Percentiles rank a stretch among this genome's conserved stretches.
These are phyloP conservation scores for Falco peregrinus DNA, from an alignment of 2,797 vertebrate genomes.

Conservation along the genomic window DNA sequence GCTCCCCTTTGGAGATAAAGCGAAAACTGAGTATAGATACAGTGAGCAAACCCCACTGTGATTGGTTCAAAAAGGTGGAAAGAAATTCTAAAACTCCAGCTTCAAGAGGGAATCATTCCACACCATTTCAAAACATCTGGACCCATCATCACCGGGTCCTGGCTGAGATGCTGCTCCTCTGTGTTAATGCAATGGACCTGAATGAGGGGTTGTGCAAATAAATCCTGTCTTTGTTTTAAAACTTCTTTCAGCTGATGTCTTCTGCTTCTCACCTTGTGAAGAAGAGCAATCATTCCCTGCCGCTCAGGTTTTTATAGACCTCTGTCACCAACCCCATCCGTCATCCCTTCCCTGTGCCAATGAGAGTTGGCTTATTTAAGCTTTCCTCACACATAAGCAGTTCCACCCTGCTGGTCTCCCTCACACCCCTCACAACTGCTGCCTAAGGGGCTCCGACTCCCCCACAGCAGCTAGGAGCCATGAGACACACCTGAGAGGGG, in stretches of 20 bases:
- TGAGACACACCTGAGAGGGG: accelerated
- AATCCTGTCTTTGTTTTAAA: neutral
- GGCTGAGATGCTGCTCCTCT: neutral
- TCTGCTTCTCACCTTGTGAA: neutral
- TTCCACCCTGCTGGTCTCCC: neutral
- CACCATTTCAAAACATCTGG: neutral
- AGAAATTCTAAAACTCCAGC: neutral
- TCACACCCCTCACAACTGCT: neutral
- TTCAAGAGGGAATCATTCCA: neutral
- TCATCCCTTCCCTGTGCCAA: neutral
- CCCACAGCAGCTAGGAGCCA: neutral
- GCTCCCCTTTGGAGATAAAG: neutral
- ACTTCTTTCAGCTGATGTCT: neutral
- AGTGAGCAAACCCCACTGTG: neutral
- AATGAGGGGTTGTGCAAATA: neutral
- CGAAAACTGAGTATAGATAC: neutral
- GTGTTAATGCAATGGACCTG: accelerated
- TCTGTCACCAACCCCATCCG: neutral
- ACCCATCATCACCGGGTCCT: neutral
- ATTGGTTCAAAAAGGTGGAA: neutral
- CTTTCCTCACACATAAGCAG: neutral
- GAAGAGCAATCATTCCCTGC: neutral
- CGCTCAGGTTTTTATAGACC: neutral
- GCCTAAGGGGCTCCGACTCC: neutral
- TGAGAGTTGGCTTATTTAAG: neutral